Base-by-base conservation (phyloP, 2,888 invertebrate species). In the Enchytraeus crypticus region DNA sequence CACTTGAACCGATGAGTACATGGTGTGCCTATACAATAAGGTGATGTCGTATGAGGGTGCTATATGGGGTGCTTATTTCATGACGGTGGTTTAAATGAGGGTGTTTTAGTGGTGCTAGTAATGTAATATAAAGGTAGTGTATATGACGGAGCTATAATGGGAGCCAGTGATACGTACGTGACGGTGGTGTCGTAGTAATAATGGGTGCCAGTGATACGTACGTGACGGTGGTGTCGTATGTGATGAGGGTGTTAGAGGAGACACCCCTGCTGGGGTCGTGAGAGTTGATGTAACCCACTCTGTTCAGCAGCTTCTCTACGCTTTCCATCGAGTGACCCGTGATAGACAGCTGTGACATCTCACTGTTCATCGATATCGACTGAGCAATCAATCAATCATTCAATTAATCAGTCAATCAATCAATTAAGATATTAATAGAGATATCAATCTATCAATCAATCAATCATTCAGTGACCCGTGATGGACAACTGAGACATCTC, bases 241-340 rank as follows among this genome's bases (percentile, higher is more conserved):
- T 47, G 49, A 47, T 23, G 21, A 47, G 26, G 26, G 49, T 47
- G 49, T 47, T 47, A 90, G 51, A 86, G 85, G 21, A 92, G 82
- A 69, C 86, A 86, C 72, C 92, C 84, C 76, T 90, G 91, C 27
- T 96, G 83, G 3, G 95, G 83, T 4, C 96, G 61, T 93, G 85
- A 18, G 88, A 87, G 80, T 97, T 97, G 8, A 89, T 87, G 80
- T 96, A 97, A 53, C 92, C 88, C 69, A 97, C 75, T 59, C 75
- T 70, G 45, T 72, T 70, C 51, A 81, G 68, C 30, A 93, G 78
- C 2, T 86, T 87, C 80, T 93, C 92, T 69, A 95, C 85, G 76
- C 93, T 92, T 18, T 88, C 89, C 67, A 88, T 87, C 76, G 90
- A 91, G 76, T 89, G 89, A 2, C 93, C 92, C 74, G 92, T 90